Conservation (phyloP, 2,888 invertebrate genomes). For the Conchocele bisecta region DNA sequence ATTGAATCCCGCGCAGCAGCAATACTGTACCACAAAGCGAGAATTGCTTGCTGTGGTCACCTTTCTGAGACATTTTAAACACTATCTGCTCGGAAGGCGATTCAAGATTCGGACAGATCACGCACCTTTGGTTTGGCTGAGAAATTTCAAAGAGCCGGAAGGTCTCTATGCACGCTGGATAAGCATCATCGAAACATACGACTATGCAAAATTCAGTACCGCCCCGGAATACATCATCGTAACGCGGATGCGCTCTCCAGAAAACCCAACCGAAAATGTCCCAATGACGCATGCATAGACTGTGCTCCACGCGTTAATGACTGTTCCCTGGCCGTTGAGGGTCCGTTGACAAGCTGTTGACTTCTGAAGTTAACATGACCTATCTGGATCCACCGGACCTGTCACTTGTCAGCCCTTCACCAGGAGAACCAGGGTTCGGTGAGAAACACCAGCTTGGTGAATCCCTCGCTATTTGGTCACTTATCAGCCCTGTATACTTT, state of each 20-base stretch:
- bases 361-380: not conserved
- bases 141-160: slow-evolving; percentile 49
- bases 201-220: slow-evolving; percentile 42
- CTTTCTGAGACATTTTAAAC: slow-evolving; percentile 54
- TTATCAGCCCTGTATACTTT: not conserved
- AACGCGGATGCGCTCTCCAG: slow-evolving; percentile 41
- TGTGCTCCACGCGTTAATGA: not conserved
- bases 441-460: not conserved
- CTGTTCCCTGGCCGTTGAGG: not conserved
- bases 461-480: not conserved
- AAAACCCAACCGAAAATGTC: slow-evolving; percentile 26
- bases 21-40: slow-evolving; percentile 49
- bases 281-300: not conserved
- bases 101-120: slow-evolving; percentile 61
- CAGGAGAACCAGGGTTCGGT: not conserved
- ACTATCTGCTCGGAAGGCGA: slow-evolving; percentile 51
- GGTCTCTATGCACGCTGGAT: slow-evolving; percentile 51
- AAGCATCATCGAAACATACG: slow-evolving; percentile 29
- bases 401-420: not conserved
- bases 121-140: slow-evolving; percentile 52
- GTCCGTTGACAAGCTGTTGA: not conserved
- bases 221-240: slow-evolving; percentile 34
- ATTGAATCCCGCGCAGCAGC: slow-evolving; percentile 26
- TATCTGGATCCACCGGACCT: not conserved
- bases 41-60: slow-evolving; percentile 56